Evolutionary conservation across 1,140 invertebrate species (phyloP), one percentile per base, ranked within the genome.

Genomic region (Lordiphosa mommai): DNA sequence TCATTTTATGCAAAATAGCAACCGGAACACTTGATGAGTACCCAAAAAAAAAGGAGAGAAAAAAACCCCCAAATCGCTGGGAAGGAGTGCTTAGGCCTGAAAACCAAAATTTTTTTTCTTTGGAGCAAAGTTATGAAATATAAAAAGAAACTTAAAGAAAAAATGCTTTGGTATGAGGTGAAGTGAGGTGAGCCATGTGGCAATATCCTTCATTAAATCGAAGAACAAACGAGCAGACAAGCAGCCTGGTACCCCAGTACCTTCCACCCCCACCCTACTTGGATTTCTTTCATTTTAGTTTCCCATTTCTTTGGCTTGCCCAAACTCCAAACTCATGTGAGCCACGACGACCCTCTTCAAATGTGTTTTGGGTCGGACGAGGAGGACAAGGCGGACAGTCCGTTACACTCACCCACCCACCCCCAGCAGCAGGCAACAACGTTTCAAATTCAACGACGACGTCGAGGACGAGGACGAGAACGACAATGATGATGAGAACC

Each of bases 211-310:
- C 77, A 84, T 85, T 84, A 84, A 84, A 84, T 84, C 77, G 77
- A 84, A 84, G 79, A 79, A 84, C 79, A 85, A 85, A 84, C 77
- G 64, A 58, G 52, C 63, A 36, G 46, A 48, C 30, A 48, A 12
- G 65, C 69, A 72, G 13, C 17, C 20, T 14, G 55, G 65, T 50
- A 70, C 48, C 34, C 61, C 48, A 56, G 55, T 44, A 65, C 59
- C 49, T 47, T 30, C 70, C 30, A 34, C 48, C 30, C 56, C 0
- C 13, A 2, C 65, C 36, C 56, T 36, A 48, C 38, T 41, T 40
- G 72, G 72, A 85, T 85, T 84, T 84, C 77, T 84, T 84, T 84
- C 77, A 85, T 77, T 84, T 84, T 85, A 85, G 79, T 84, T 84
- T 84, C 68, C 77, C 77, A 80, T 79, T 79, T 79, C 74, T 82